Conservation (phyloP, 2,888 invertebrate species). For the Mimas tiliae region DNA sequence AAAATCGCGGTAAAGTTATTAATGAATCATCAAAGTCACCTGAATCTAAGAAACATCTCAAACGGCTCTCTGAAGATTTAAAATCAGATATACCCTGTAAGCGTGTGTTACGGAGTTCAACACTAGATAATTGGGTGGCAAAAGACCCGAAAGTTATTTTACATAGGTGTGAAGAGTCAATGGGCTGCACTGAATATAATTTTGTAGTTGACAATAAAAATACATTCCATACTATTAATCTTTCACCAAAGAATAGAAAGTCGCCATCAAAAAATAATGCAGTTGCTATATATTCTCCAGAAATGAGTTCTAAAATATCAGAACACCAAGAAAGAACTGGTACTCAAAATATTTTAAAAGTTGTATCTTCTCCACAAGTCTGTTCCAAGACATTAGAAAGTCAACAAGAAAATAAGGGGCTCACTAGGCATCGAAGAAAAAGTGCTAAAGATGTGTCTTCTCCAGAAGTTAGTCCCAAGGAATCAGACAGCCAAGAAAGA, state of each 20-base stretch:
- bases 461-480: not conserved
- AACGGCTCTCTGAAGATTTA: constrained; percentile 43
- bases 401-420: not conserved
- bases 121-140: constrained; percentile 19
- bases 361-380: not conserved
- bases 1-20: constrained; percentile 9
- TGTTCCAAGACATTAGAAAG: not conserved
- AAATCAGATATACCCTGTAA: constrained; percentile 45
- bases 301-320: not conserved
- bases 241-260: constrained; percentile 8
- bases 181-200: not conserved
- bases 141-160: not conserved
- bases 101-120: constrained; percentile 57
- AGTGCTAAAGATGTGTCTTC: not conserved
- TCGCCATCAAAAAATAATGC: not conserved
- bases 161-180: not conserved
- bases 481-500: not conserved
- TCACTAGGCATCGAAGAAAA: not conserved
- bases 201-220: not conserved
- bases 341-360: not conserved
- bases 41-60: constrained; percentile 42
- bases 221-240: not conserved
- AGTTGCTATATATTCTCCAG: not conserved
- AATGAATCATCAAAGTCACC: constrained; percentile 22
- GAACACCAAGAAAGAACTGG: not conserved